A percentile compares a stretch with the other conserved stretches of the same genome.
Evolutionary conservation across 2,113 vertebrate species (phyloP).

Genomic region (Sialia sialis): DNA sequence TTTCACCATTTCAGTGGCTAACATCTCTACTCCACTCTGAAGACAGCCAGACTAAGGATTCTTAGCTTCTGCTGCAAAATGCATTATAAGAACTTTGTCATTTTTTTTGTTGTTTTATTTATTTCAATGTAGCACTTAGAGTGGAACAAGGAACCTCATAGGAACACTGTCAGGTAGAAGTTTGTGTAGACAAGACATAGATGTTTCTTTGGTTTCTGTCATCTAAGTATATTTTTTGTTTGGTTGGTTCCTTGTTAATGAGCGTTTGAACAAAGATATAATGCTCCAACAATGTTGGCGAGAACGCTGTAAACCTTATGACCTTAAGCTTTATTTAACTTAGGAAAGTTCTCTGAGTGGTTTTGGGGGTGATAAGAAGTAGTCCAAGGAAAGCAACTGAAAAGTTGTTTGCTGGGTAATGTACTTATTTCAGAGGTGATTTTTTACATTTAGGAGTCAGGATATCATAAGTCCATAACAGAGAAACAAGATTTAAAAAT

Average conservation of each 20-base stretch:
- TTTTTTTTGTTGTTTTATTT: neutral
- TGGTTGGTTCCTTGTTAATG: neutral
- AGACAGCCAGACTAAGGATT: neutral
- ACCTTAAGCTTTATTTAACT: neutral
- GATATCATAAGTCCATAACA: neutral
- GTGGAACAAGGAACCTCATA: neutral
- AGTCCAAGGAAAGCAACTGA: neutral
- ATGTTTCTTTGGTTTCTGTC: neutral
- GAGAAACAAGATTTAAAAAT: neutral
- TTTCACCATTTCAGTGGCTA: neutral
- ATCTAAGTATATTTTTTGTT: neutral
- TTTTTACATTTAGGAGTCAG: neutral
- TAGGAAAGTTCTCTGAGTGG: neutral
- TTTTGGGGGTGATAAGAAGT: neutral
- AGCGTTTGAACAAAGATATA: neutral
- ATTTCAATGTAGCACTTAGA: neutral
- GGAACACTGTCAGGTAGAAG: neutral
- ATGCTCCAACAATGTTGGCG: neutral
- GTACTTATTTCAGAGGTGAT: neutral
- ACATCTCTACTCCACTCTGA: neutral
- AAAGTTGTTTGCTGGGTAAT: neutral
- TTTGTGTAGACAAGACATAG: neutral
- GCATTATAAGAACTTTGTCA: neutral
- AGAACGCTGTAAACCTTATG: neutral
- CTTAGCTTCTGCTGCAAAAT: neutral